phyloP scores from a whole-genome alignment of 2,797 vertebrate genomes.

The Xiphophorus birchmanni region DNA sequence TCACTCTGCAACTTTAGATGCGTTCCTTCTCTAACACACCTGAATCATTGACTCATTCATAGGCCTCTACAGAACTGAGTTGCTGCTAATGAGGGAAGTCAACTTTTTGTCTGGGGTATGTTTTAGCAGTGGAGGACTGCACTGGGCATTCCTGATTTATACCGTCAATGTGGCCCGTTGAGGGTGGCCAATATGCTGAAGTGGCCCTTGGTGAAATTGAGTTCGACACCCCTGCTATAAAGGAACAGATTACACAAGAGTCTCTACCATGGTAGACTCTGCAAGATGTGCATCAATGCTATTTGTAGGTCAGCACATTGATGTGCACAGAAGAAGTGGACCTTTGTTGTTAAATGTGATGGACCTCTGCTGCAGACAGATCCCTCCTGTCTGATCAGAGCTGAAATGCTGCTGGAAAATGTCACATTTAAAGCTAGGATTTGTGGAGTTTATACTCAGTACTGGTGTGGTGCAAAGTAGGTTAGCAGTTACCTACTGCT shows the following conservation, averaged over 20 bases:
- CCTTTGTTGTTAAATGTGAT: not conserved
- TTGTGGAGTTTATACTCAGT: not conserved
- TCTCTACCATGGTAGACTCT: not conserved
- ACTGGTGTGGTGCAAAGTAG: not conserved
- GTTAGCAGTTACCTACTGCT: constrained; percentile 8
- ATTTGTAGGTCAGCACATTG: not conserved
- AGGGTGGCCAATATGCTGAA: too few species aligned
- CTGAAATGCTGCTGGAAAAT: not conserved
- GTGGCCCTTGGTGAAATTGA: too few species aligned
- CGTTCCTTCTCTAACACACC: too few species aligned
- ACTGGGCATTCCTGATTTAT: too few species aligned
- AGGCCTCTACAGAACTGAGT: too few species aligned
- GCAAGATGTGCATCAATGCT: not conserved
- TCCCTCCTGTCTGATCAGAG: not conserved
- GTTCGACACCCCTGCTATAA: too few species aligned
- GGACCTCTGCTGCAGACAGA: not conserved
- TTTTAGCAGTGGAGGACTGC: too few species aligned
- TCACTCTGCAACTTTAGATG: too few species aligned
- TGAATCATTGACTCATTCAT: too few species aligned
- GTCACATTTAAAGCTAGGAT: not conserved
- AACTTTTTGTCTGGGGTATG: too few species aligned
- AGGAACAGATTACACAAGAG: not conserved
- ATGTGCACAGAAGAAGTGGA: not conserved
- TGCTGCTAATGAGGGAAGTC: too few species aligned
- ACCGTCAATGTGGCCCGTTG: too few species aligned